Base-by-base conservation (phyloP, 2,797 vertebrate species). In the Merluccius polli region DNA sequence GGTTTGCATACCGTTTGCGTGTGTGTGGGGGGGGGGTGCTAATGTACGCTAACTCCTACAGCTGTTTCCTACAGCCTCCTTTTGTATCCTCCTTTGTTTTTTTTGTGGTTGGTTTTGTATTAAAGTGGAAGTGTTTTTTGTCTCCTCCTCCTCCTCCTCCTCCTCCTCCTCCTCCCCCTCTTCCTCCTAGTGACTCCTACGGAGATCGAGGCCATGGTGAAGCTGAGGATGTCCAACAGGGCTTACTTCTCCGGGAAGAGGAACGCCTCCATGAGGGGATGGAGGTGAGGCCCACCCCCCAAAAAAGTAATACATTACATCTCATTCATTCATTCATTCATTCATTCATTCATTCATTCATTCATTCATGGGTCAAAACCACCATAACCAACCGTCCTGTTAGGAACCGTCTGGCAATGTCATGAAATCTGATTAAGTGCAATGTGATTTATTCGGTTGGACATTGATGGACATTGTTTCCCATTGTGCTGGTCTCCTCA, bases 221-320 rank as follows among this genome's bases (percentile, higher is more conserved):
- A 91, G 78, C 87, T 94, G 81, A 90, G 92, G 13, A 84, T 87
- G 33, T 83, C 91, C 27, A 94, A 94, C 74, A 83, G 83, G 24
- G 59, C 59, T 10, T 65, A 65, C 31, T 94, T 94, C 79, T 91
- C 90, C 74, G 92, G 93, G 41, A 90, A 76, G 78, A 92, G 88
- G 83, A 92, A 93, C 52, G 83, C 89, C 6, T 88, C 92, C 3
- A 90, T 87, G 80, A 78, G 86, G 77, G 92, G 87, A 48, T 93
- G 92, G 91, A 93, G 59, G 59, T 65, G 59, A 65, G 59, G 2
- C 11, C 59, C n/a, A n/a, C n/a, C n/a, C n/a, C n/a, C n/a, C n/a
- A n/a, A 5, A 27, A 3, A 29, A 27, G 59, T 24, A 0, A 65
- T 27, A 10, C 10, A 29, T 16, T 27, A 65, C n/a, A 59, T 3